Evolutionary conservation across 2,113 vertebrate genomes (phyloP), one percentile per base, ranked within the genome.

Genomic region (Ammospiza nelsoni): DNA sequence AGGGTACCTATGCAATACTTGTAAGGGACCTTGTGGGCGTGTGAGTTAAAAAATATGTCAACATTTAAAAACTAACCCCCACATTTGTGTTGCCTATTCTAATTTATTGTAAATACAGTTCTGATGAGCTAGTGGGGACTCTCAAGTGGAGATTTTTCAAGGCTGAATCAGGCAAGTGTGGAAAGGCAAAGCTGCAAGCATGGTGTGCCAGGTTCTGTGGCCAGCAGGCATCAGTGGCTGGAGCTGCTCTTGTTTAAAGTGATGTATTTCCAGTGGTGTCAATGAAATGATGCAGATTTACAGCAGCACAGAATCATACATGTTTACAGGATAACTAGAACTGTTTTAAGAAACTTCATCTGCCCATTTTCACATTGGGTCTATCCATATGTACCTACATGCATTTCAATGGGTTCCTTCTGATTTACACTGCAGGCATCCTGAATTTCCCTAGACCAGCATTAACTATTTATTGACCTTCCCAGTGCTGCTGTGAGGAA

Each of bases 381-480:
- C 73, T 78, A 48, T 92, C 91, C 86, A 83, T 94, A 91, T 46
- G 92, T 72, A 94, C 86, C 88, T 83, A 73, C 84, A 72, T 41
- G 49, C 51, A 86, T 93, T 95, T 93, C 89, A 92, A 20, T 71
- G 80, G 90, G 68, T 71, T 87, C 67, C 69, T 94, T 89, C 94
- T 95, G 92, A 81, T 96, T 95, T 96, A 90, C 95, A 91, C 91
- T 92, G 95, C 92, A 89, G 92, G 92, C 86, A 57, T 44, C 1
- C 0, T 67, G 73, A 84, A 91, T 93, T 89, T 94, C 80, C 94
- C 89, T 81, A 67, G 85, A 95, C 79, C 90, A 92, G 75, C 94
- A 92, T 87, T 94, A 95, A 94, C 94, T 89, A 89, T 95, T 92
- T 92, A 92, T 91, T 95, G 95, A 92, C 93, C 94, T 92, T 75